Evolutionary conservation across 2,888 invertebrate species (phyloP), one percentile per base, ranked within the genome.

Genomic region (Agapetus fuscipes): DNA sequence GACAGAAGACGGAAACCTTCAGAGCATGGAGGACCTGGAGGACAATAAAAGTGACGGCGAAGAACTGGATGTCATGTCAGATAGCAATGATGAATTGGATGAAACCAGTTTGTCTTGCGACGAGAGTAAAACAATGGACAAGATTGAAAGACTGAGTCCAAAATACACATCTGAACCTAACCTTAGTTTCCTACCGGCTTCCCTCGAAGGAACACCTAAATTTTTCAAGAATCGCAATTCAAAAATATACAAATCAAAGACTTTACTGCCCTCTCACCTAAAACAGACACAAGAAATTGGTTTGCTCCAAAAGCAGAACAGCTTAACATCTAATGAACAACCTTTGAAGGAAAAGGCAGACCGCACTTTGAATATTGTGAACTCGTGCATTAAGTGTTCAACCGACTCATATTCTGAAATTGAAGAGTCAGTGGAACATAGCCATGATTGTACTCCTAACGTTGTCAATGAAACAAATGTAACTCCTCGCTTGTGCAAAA

Each of bases 111-210:
- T 59, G 48, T 46, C 56, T 5, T 40, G 43, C 26, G 64, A 66
- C 43, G 61, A 64, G 33, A 64, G 65, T 56, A 45, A 34, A 9
- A 31, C 34, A 31, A 33, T 39, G n/a, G 62, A 56, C 16, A 55
- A 51, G 47, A 61, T 64, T 0, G 53, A 54, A 20, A 67, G 64
- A 53, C 37, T 54, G 3, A 69, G 69, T 39, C 69, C 69, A 0
- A 70, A 68, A 50, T 70, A 69, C 50, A 67, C 64, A 0, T 69
- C 69, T 0, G 69, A 69, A 48, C 69, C 69, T 0, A 70, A 70
- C 48, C 49, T 70, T 16, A 70, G 67, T 41, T 53, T 57, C 7
- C 27, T 69, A 27, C 68, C 66, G 26, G 30, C 53, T 0, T 49
- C 33, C 13, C 40, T 50, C 17, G 39, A 49, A 17, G 66, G 63